Base-by-base conservation (phyloP, 1,140 invertebrate genomes). In the Drosophila rufa region DNA sequence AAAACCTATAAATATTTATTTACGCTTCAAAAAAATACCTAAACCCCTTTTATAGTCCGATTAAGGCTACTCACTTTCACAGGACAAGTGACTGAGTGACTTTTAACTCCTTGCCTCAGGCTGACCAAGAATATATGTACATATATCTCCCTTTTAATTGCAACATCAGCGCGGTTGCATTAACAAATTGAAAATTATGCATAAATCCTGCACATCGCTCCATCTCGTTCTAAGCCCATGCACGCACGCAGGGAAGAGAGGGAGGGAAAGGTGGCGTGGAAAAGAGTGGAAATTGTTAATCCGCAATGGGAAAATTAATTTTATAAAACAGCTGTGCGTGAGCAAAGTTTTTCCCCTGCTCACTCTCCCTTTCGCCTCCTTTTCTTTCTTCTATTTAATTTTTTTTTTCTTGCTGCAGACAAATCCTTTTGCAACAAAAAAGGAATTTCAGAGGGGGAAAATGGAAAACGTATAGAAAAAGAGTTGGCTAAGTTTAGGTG, bases 251-350 rank as follows among this genome's bases (percentile, higher is more conserved):
- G 33, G 33, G 33, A 47, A 40, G 30, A 36, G 51, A 17, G 6
- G 30, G 33, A 46, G 11, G 2, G 30, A 61, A 46, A 45, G 53
- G 64, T 56, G 61, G 75, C 46, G 25, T 46, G 45, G n/a, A 68
- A 85, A 74, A 75, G 57, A 75, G 79, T 82, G 76, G 79, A 75
- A 91, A 86, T 89, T 85, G 80, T 91, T 91, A 91, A 91, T 91
- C 89, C 89, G 84, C 82, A 91, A 82, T 91, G 89, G 90, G 89
- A 91, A 91, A 91, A 91, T 91, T 91, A 85, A 91, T 91, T 80
- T 89, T 86, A 89, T 85, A 81, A 91, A 91, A 91, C 89, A 91
- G 73, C 89, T 91, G 89, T 85, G 79, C 73, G 59, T 67, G 64
- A 65, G 45, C 55, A 51, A 73, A 69, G 68, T 71, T 71, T 70